Evolutionary conservation across 2,113 vertebrate genomes (phyloP).

Genomic region (Thomomys bottae): DNA sequence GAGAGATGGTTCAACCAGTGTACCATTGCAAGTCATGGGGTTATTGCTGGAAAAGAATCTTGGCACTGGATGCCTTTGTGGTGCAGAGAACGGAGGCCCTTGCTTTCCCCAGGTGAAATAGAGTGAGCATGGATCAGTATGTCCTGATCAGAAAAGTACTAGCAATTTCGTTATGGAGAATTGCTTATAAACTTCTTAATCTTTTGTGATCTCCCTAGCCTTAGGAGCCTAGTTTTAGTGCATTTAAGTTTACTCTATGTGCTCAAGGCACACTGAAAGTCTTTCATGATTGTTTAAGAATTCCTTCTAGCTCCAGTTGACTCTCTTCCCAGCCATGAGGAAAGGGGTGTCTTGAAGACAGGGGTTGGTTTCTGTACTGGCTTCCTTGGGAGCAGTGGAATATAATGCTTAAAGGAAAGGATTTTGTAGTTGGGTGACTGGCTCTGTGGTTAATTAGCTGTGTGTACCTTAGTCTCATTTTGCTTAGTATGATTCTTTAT

Average conservation of each 20-base stretch:
- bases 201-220: neutral
- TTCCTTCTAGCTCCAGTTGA: neutral
- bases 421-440: too few species aligned
- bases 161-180: neutral
- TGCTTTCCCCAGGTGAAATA: too few species aligned
- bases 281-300: neutral
- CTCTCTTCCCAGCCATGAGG: neutral
- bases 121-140: accelerated
- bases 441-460: too few species aligned
- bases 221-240: neutral
- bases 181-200: neutral
- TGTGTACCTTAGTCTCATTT: too few species aligned
- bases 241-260: neutral
- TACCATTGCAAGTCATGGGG: neutral
- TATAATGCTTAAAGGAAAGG: neutral
- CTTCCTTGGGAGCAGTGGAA: neutral
- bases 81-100: neutral
- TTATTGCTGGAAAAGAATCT: neutral
- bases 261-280: neutral
- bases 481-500: too few species aligned
- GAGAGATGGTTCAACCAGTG: neutral
- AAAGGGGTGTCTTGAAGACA: neutral
- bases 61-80: neutral
- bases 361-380: neutral
- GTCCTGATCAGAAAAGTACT: neutral